Evolutionary conservation across 2,888 invertebrate species (phyloP).

Genomic region (Smittia sp.): DNA sequence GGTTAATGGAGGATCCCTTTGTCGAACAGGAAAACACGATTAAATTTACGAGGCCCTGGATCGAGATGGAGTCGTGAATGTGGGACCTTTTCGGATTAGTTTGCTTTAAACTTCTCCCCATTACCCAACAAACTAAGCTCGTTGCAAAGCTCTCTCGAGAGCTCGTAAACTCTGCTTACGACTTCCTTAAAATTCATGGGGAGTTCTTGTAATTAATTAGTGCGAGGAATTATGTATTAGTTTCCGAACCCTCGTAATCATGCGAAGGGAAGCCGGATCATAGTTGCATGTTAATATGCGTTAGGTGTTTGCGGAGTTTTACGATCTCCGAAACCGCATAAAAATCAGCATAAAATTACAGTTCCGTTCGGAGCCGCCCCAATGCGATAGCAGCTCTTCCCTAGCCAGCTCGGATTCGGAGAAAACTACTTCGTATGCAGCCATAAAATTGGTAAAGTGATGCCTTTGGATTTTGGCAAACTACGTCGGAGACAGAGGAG

Average conservation of each 20-base stretch:
- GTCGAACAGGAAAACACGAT: slow-evolving; percentile 24
- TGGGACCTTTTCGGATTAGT: neutral
- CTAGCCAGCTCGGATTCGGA: neutral
- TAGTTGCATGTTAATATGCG: slow-evolving; percentile 15
- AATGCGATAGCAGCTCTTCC: no score
- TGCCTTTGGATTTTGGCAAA: neutral
- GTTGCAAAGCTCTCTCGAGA: neutral
- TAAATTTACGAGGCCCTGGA: slow-evolving; percentile 2
- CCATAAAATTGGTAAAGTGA: slow-evolving; percentile 21
- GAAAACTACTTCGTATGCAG: slow-evolving; percentile 29
- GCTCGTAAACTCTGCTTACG: neutral
- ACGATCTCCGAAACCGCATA: slow-evolving; percentile 29
- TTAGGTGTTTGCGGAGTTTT: slow-evolving; percentile 31
- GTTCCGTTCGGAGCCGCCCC: no score
- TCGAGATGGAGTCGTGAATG: neutral
- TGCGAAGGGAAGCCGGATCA: neutral
- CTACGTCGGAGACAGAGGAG: neutral
- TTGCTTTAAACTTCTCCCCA: neutral
- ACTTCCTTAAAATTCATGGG: slow-evolving; percentile 9
- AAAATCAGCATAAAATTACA: slow-evolving; percentile 31
- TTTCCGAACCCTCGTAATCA: neutral
- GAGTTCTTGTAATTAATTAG: slow-evolving; percentile 8
- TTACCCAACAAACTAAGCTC: neutral
- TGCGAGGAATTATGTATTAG: neutral
- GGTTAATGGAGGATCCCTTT: neutral